These are phyloP conservation scores for Myiothlypis coronata DNA, from an alignment of 2,797 vertebrate species.

Conservation along the genomic window DNA sequence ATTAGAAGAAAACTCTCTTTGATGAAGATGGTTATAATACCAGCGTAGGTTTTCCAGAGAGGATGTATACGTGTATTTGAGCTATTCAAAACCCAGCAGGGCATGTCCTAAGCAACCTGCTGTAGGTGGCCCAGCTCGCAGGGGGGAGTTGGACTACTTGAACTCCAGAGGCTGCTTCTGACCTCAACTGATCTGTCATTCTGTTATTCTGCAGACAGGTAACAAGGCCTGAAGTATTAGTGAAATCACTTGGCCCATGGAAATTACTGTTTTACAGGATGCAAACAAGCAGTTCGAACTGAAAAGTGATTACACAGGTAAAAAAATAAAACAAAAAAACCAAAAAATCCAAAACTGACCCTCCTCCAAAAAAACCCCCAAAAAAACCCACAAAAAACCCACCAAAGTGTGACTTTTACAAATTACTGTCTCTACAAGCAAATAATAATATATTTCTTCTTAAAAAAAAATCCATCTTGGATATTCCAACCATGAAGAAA, in stretches of 20 bases:
- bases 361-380: too few relatives aligned
- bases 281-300: background rate
- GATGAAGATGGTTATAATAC: background rate
- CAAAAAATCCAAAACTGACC: too few relatives aligned
- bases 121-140: background rate
- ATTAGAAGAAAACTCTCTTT: background rate
- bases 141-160: background rate
- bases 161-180: background rate
- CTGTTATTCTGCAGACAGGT: background rate
- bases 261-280: background rate
- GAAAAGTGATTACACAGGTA: background rate
- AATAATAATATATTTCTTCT: background rate
- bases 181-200: rapidly evolving
- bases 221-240: background rate
- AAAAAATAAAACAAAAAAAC: too few relatives aligned
- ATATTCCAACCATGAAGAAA: background rate
- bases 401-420: background rate
- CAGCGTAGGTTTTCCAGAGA: background rate
- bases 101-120: background rate
- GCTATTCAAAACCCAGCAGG: background rate
- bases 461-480: background rate
- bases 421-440: rapidly evolving
- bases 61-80: background rate
- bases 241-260: background rate
- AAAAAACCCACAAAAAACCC: too few relatives aligned